Evolutionary conservation across 92 coral and sea anemone species (phyloP).

Genomic region (Heliopora coerulea): DNA sequence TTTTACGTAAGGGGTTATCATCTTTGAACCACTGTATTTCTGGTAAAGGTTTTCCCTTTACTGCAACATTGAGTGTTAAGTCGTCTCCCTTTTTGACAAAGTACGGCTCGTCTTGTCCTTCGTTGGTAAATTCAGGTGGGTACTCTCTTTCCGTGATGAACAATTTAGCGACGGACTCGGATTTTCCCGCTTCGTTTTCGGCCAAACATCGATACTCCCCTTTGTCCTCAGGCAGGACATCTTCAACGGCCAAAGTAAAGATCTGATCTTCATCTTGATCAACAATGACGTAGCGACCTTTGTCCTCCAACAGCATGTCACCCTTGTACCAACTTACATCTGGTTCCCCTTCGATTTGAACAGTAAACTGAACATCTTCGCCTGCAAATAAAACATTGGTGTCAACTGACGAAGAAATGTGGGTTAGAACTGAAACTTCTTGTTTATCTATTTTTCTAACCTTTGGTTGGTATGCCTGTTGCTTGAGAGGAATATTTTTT

Average conservation of each 20-base stretch:
- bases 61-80: conserved; percentile 38
- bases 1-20: conserved; percentile 26
- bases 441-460: too few relatives aligned
- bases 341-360: conserved; percentile 81
- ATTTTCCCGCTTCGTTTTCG: conserved; percentile 76
- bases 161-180: conserved; percentile 30
- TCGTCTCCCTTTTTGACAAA: conserved; percentile 56
- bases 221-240: conserved; percentile 68
- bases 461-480: too few relatives aligned
- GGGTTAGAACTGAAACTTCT: too few relatives aligned
- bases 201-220: conserved; percentile 87
- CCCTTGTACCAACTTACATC: conserved; percentile 89
- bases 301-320: conserved; percentile 66
- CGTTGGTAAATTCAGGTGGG: conserved; percentile 40
- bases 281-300: conserved; percentile 77
- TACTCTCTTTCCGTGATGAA: conserved; percentile 27
- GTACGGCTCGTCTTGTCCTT: conserved; percentile 44
- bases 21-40: conserved; percentile 51
- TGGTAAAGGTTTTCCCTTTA: conserved; percentile 55
- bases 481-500: too few relatives aligned
- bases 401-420: too few relatives aligned
- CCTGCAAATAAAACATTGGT: conserved; percentile 45
- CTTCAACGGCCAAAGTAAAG: conserved; percentile 77
- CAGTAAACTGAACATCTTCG: conserved; percentile 80
- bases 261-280: conserved; percentile 74